phyloP scores from a whole-genome alignment of 2,113 vertebrate genomes.

The Notarius lentiginosus region DNA sequence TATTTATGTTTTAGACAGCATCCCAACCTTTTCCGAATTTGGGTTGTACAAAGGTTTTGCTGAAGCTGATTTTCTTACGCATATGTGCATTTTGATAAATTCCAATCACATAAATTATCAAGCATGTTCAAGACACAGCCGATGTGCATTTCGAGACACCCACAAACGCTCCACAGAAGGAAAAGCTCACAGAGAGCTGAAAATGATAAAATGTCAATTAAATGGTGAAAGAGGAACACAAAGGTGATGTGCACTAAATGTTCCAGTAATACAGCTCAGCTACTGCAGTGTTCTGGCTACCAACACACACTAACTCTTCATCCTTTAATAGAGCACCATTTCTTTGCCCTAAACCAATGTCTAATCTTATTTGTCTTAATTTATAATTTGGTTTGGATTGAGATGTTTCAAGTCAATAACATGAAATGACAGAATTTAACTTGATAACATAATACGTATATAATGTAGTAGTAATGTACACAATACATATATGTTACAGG shows the following conservation, averaged over 20 bases:
- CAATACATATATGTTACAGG: too few relatives aligned
- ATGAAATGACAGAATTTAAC: background rate
- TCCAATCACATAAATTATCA: background rate
- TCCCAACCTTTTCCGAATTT: too few relatives aligned
- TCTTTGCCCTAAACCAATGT: background rate
- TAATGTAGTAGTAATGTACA: too few relatives aligned
- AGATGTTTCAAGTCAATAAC: background rate
- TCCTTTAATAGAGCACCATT: background rate
- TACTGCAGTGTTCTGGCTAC: background rate
- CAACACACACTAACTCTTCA: background rate
- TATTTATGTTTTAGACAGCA: too few relatives aligned
- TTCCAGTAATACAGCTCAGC: background rate
- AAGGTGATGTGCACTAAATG: background rate
- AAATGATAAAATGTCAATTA: background rate
- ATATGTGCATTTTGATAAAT: background rate
- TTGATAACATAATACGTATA: background rate
- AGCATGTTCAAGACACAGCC: background rate
- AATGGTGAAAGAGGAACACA: background rate
- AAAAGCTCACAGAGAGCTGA: background rate
- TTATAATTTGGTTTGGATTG: background rate
- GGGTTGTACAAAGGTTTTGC: background rate
- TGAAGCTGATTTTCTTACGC: background rate
- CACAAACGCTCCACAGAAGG: background rate
- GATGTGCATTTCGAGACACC: background rate
- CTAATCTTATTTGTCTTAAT: background rate